Evolutionary conservation across 2,797 vertebrate species (phyloP).

Genomic region (Lycodopsis pacificus): DNA sequence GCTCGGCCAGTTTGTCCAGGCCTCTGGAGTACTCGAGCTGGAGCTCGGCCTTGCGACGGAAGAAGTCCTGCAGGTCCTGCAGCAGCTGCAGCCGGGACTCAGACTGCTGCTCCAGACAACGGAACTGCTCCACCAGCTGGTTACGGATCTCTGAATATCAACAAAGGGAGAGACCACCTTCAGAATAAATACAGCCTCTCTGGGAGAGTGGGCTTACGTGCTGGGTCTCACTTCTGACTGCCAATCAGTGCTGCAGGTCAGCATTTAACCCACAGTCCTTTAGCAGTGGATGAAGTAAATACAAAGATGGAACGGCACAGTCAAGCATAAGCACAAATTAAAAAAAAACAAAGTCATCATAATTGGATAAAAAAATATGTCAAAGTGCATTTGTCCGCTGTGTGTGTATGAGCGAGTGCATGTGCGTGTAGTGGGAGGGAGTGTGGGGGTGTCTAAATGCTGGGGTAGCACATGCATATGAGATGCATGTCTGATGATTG

Average conservation of each 20-base stretch:
- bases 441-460: conserved; percentile 57
- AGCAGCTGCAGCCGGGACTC: conserved; percentile 96
- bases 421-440: conserved; percentile 26
- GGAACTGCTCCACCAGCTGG: conserved; percentile 98
- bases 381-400: conserved; percentile 59
- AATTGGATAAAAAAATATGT: conserved; percentile 61
- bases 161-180: conserved; percentile 37
- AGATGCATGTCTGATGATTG: conserved; percentile 81
- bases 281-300: not conserved
- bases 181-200: conserved; percentile 40
- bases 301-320: conserved; percentile 25
- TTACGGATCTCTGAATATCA: conserved; percentile 92
- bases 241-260: conserved; percentile 44
- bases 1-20: conserved; percentile 96
- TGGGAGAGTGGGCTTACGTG: conserved; percentile 20
- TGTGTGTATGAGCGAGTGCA: conserved; percentile 8
- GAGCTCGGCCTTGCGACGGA: conserved; percentile 97
- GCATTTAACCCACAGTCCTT: conserved; percentile 26
- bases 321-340: conserved; percentile 36
- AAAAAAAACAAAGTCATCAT: conserved; percentile 64
- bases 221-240: conserved; percentile 39
- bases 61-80: conserved; percentile 99
- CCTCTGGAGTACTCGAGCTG: conserved; percentile 97
- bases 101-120: conserved; percentile 98
- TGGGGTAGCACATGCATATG: conserved; percentile 66